Conservation (phyloP, 2,888 invertebrate species). For the Drosophila anomalata region DNA sequence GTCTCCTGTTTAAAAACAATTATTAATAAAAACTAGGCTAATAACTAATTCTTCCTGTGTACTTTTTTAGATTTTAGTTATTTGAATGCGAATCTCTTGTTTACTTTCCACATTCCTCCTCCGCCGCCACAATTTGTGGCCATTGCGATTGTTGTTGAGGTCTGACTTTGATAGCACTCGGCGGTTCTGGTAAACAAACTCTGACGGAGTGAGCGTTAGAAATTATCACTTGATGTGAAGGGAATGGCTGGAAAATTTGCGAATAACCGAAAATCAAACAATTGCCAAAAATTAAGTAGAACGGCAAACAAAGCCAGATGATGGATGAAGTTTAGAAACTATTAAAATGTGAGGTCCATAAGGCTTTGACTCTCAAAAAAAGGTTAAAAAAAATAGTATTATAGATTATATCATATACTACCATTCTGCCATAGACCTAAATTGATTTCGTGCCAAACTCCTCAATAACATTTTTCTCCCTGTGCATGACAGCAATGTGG, state of each 20-base stretch:
- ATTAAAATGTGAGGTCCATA: slow-evolving; percentile 16
- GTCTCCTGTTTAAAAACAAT: too few species aligned
- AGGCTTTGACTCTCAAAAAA: neutral
- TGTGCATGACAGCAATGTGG: slow-evolving; percentile 43
- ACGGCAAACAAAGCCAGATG: slow-evolving; percentile 18
- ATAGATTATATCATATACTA: too few species aligned
- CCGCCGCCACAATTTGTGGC: slow-evolving; percentile 43
- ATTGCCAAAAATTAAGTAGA: slow-evolving; percentile 19
- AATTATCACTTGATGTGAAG: slow-evolving; percentile 48
- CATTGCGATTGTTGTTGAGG: slow-evolving; percentile 43
- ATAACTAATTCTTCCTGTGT: neutral
- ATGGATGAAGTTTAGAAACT: slow-evolving; percentile 14
- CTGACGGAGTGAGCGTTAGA: slow-evolving; percentile 57
- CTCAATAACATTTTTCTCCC: neutral
- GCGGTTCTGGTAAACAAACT: slow-evolving; percentile 68
- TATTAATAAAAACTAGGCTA: too few species aligned
- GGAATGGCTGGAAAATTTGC: slow-evolving; percentile 27
- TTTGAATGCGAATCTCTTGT: slow-evolving; percentile 59
- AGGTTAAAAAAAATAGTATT: too few species aligned
- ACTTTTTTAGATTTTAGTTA: slow-evolving; percentile 22
- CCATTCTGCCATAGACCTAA: too few species aligned
- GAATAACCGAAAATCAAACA: slow-evolving; percentile 16
- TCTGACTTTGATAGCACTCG: slow-evolving; percentile 66
- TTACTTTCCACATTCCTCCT: slow-evolving; percentile 69
- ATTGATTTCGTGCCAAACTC: too few species aligned